phyloP scores from a whole-genome alignment of 1,140 invertebrate genomes.

The Drosophila pachea region DNA sequence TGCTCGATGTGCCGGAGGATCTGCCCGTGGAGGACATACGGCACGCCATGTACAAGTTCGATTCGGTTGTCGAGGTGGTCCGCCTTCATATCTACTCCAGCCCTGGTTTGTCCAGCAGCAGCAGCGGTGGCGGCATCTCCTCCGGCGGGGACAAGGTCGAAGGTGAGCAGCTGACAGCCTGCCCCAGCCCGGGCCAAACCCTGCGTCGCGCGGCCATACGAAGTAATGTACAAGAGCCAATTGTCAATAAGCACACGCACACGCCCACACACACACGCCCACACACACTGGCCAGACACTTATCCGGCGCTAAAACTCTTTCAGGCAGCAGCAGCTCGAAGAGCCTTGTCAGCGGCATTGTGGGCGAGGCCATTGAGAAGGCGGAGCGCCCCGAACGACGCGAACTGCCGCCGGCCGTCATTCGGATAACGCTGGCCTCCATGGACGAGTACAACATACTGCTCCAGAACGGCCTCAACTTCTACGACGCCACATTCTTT shows the following conservation, averaged over 20 bases:
- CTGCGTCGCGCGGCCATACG: slow-evolving; percentile 63
- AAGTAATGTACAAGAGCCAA: slow-evolving; percentile 61
- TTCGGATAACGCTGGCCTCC: slow-evolving; percentile 88
- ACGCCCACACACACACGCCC: slow-evolving; percentile 8
- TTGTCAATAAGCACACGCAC: slow-evolving; percentile 26
- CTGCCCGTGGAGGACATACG: slow-evolving; percentile 90
- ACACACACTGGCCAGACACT: background rate
- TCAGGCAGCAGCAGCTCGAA: slow-evolving; percentile 56
- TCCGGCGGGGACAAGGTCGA: slow-evolving; percentile 59
- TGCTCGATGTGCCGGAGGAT: slow-evolving; percentile 89
- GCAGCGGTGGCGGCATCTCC: slow-evolving; percentile 10
- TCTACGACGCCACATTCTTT: slow-evolving; percentile 91
- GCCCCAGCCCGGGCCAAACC: slow-evolving; percentile 46
- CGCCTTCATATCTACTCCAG: slow-evolving; percentile 80
- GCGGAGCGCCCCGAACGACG: slow-evolving; percentile 79
- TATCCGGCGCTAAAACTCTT: background rate
- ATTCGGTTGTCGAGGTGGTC: slow-evolving; percentile 87
- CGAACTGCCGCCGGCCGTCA: slow-evolving; percentile 80
- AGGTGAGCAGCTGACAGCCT: slow-evolving; percentile 6
- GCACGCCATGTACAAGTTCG: slow-evolving; percentile 88
- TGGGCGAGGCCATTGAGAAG: slow-evolving; percentile 75
- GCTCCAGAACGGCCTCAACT: slow-evolving; percentile 89
- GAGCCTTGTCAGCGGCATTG: slow-evolving; percentile 48
- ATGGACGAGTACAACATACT: slow-evolving; percentile 89
- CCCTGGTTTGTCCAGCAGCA: slow-evolving; percentile 61